phyloP scores from a whole-genome alignment of 2,888 invertebrate genomes.

The Gandaritis pyraliata region DNA sequence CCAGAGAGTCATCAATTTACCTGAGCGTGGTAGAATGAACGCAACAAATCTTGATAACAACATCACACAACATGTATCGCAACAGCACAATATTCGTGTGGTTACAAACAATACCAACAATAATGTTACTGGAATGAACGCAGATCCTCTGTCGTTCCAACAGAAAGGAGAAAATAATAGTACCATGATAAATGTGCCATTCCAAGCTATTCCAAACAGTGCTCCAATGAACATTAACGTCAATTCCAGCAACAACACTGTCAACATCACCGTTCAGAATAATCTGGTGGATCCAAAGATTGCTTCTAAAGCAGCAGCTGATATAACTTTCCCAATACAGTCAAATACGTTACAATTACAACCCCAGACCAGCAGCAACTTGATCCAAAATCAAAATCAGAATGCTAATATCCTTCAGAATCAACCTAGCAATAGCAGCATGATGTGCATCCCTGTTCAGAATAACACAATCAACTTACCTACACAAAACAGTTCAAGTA shows the following conservation, averaged over 20 bases:
- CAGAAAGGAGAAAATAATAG: slow-evolving; percentile 72
- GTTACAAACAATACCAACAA: slow-evolving; percentile 72
- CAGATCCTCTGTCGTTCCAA: slow-evolving; percentile 72
- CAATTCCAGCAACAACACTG: slow-evolving; percentile 79
- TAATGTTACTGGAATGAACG: slow-evolving; percentile 62
- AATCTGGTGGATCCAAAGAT: slow-evolving; percentile 80
- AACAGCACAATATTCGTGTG: slow-evolving; percentile 78
- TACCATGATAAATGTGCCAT: slow-evolving; percentile 81
- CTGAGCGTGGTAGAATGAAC: slow-evolving; percentile 73
- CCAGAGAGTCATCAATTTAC: slow-evolving; percentile 73
- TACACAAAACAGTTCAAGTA: slow-evolving; percentile 81
- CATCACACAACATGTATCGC: slow-evolving; percentile 72
- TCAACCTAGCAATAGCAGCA: slow-evolving; percentile 52
- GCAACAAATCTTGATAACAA: slow-evolving; percentile 68
- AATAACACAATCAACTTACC: slow-evolving; percentile 78
- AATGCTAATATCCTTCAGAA: slow-evolving; percentile 30
- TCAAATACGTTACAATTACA: slow-evolving; percentile 49
- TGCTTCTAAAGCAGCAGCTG: slow-evolving; percentile 72
- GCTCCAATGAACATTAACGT: slow-evolving; percentile 82
- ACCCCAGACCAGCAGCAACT: slow-evolving; percentile 59
- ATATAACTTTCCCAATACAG: slow-evolving; percentile 75
- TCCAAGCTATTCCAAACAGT: slow-evolving; percentile 80
- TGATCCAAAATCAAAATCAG: slow-evolving; percentile 37
- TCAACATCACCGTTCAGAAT: slow-evolving; percentile 79
- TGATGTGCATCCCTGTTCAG: slow-evolving; percentile 78